These are phyloP conservation scores for Lycaena phlaeas DNA, from an alignment of 2,888 invertebrate genomes.

Conservation along the genomic window DNA sequence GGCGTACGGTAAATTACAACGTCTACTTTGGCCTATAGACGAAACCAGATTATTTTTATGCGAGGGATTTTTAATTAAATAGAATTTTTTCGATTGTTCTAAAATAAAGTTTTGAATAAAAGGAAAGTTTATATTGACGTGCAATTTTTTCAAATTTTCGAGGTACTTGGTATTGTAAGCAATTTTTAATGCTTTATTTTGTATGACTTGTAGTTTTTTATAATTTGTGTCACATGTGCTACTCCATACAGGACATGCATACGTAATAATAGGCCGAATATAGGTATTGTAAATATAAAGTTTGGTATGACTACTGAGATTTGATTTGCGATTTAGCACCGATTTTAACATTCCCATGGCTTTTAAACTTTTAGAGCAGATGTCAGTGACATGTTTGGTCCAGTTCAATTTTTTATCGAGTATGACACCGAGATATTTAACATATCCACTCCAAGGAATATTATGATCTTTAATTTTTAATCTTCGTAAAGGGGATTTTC, in stretches of 20 bases:
- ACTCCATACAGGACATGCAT: constrained; percentile 7
- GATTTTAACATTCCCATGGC: background rate
- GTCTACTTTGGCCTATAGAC: background rate
- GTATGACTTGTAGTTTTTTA: too few species aligned
- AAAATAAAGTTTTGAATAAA: too few species aligned
- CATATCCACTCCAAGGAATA: background rate
- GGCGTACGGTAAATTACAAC: background rate
- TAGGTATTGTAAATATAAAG: background rate
- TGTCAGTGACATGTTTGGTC: background rate
- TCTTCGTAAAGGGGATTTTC: background rate
- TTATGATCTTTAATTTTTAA: background rate
- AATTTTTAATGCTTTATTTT: too few species aligned
- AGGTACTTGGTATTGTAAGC: too few species aligned
- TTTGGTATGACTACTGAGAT: background rate
- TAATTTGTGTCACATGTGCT: too few species aligned
- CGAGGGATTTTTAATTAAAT: too few species aligned
- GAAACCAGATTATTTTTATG: too few species aligned
- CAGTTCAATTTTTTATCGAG: constrained; percentile 8
- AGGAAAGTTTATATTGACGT: too few species aligned
- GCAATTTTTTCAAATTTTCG: too few species aligned
- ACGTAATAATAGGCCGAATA: background rate
- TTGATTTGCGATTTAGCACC: background rate
- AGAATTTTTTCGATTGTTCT: too few species aligned
- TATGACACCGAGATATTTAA: background rate
- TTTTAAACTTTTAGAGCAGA: background rate